Evolutionary conservation across 2,797 vertebrate species (phyloP), one percentile per base, ranked within the genome.

Genomic region (Fundulus diaphanus): DNA sequence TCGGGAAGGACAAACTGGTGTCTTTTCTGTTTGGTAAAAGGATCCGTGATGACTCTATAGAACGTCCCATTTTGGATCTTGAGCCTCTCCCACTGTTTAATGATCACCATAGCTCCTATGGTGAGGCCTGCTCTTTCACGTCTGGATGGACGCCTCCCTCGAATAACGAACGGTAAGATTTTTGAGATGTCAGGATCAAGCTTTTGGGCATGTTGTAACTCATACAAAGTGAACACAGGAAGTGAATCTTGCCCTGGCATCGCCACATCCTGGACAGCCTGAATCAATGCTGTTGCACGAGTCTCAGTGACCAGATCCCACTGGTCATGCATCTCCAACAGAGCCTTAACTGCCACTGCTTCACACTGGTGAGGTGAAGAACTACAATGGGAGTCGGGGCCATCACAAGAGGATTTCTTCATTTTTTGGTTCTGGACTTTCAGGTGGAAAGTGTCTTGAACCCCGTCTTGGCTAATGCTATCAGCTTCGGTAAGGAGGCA

Each of bases 1-100:
- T 37, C 5, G 0, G 77, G 79, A 2, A 86, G 7, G 1, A 72
- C 56, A 33, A 11, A 72, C 31, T 77, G 69, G 33, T 52, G 68
- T 7, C 51, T 70, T 11, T 52, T 54, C 48, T 51, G 0, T 51
- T 51, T 52, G 31, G 40, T 31, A 7, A 72, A 3, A 3, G 16
- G 52, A 40, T 71, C 52, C 4, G 37, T n/a, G 4, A 20, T 46
- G 8, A 49, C 46, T 22, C 2, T 5, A 42, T 42, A 61, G 3
- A 72, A 12, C 27, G 31, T 31, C 16, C 27, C 6, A 24, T 72
- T 59, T 13, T 59, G n/a, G 18, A 72, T 59, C 18, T 59, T 72
- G 31, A 46, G 40, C 20, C 18, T 72, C 42, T 72, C 52, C 27
- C 37, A 59, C 18, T 72, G 42, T 8, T 72, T 44, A 7, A 46